Base-by-base conservation (phyloP, 2,797 vertebrate species). In the Octomys mimax region DNA sequence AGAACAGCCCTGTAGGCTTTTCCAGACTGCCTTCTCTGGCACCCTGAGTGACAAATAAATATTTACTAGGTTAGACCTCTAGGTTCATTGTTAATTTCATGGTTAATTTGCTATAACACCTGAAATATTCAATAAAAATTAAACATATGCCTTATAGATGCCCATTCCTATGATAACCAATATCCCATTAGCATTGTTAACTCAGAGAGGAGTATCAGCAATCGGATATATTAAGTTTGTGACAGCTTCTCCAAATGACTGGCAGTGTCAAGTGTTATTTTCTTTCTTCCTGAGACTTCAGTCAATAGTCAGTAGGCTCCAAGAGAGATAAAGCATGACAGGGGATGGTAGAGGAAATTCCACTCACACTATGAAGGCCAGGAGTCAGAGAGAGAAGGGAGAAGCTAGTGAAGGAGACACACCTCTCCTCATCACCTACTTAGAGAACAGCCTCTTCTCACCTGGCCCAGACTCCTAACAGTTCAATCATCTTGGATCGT, bases 41-140 rank as follows among this genome's bases (percentile, higher is more conserved):
- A 42, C 0, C 33, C n/a, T 80, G 42, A 39, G 24, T 46, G 42
- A 93, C 4, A 81, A 91, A 92, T 96, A 64, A 57, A 82, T 7
- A 36, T 59, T 64, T 82, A 8, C 28, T 80, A 14, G n/a, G 13
- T 19, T 70, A 57, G 59, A 13, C 18, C 22, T 93, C 66, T 68
- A 33, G 64, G 85, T 88, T 94, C 28, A 86, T 83, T 3, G 26
- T 68, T 68, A 39, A 77, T 85, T 85, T 94, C 33, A 86, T 89
- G 6, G 26, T 73, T 75, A 80, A 64, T 81, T 80, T 87, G 2
- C 77, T 75, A 54, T n/a, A 77, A 10, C 2, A 33, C 22, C 28
- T 36, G 52, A 81, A 86, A 71, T 64, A 49, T 14, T 49, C 21
- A 88, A 31, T 66, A 6, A 7, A 49, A 84, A 70, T 9, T 57